These are phyloP conservation scores for Agelas oroides DNA, from an alignment of 37 sponge, comb jelly and placozoan genomes.

Conservation along the genomic window DNA sequence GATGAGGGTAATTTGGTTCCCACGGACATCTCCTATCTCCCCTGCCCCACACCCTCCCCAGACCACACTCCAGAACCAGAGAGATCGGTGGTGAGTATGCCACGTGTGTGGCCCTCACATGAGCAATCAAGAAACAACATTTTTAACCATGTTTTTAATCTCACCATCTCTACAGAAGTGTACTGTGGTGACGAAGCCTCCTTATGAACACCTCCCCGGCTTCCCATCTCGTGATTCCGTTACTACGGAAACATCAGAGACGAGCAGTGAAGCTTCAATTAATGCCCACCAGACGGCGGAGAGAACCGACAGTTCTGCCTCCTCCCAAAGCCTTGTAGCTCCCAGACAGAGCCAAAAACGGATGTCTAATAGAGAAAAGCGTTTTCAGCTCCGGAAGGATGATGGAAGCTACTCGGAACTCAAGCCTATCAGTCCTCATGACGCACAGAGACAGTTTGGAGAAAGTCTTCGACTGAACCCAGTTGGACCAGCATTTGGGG, in stretches of 20 bases:
- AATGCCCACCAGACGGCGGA: neutral
- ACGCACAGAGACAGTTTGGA: slow-evolving; percentile 27
- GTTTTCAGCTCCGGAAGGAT: slow-evolving; percentile 48
- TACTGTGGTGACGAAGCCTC: neutral
- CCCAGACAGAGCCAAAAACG: neutral
- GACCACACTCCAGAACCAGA: no score
- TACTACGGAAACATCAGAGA: neutral
- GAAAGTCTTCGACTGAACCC: slow-evolving; percentile 28
- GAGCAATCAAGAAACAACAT: no score
- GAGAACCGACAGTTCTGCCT: neutral
- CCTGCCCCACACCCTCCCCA: no score
- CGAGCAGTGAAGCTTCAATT: neutral
- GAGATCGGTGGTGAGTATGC: no score
- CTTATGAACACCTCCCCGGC: slow-evolving; percentile 5
- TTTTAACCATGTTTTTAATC: no score
- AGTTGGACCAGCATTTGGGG: slow-evolving; percentile 1
- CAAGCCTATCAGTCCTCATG: slow-evolving; percentile 32
- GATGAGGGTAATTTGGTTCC: neutral
- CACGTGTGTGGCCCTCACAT: no score
- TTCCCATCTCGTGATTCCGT: neutral
- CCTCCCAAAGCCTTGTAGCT: neutral
- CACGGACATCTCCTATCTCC: neutral
- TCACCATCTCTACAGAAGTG: neutral
- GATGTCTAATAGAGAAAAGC: slow-evolving; percentile 59
- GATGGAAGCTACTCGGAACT: slow-evolving; percentile 60